phyloP scores from a whole-genome alignment of 2,888 invertebrate species.

The Horisme vitalbata region DNA sequence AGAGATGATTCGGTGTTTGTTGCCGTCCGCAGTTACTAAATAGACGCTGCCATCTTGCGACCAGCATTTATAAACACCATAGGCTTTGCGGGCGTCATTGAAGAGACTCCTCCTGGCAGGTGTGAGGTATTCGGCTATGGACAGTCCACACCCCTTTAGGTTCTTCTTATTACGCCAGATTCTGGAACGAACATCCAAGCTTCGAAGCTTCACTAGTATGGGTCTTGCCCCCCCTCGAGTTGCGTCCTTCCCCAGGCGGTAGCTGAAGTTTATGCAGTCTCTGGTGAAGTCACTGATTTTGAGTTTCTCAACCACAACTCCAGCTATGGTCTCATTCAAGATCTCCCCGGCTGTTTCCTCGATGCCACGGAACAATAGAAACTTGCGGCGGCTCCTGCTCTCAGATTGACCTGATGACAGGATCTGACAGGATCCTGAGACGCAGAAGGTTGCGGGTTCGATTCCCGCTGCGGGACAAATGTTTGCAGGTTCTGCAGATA shows the following conservation, averaged over 20 bases:
- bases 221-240: neutral
- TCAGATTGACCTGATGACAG: too few species aligned
- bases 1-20: neutral
- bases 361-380: neutral
- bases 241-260: neutral
- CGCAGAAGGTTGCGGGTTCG: too few species aligned
- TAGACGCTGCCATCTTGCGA: conserved; percentile 1
- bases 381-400: neutral
- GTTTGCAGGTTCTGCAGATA: too few species aligned
- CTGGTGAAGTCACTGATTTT: neutral
- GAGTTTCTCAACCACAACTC: neutral
- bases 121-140: neutral
- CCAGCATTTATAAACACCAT: neutral
- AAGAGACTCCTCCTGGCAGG: neutral
- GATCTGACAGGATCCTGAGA: too few species aligned
- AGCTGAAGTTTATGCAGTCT: neutral
- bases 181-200: neutral
- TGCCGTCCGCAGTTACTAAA: neutral
- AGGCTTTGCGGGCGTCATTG: conserved; percentile 1
- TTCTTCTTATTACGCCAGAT: conserved; percentile 1
- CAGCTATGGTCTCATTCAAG: neutral
- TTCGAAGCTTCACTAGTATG: neutral
- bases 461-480: too few species aligned
- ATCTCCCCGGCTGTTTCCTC: neutral
- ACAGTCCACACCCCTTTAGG: neutral